A percentile compares a stretch with the other conserved stretches of the same genome.
phyloP scores from a whole-genome alignment of 2,797 vertebrate species.

The Tamandua tetradactyla region DNA sequence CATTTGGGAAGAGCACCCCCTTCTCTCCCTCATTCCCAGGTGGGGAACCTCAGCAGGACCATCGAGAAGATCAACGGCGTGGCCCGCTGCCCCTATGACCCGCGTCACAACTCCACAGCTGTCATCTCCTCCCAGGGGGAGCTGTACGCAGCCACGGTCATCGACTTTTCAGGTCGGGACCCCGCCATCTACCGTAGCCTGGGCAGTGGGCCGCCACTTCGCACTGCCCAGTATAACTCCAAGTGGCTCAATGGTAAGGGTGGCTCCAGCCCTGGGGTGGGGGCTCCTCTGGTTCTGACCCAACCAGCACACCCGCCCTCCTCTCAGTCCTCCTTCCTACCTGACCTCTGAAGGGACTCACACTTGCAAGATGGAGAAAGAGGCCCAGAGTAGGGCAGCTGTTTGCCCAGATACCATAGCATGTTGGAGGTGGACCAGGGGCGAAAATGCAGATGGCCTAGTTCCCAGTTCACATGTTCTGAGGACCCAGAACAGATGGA shows the following conservation, averaged over 20 bases:
- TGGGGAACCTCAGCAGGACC: slow-evolving; percentile 94
- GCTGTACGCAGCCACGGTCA: slow-evolving; percentile 97
- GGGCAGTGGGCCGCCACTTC: slow-evolving; percentile 94
- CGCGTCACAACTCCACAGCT: slow-evolving; percentile 97
- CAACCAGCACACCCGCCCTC: neutral
- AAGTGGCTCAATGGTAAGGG: slow-evolving; percentile 98
- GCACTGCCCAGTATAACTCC: slow-evolving; percentile 99
- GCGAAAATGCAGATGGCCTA: neutral
- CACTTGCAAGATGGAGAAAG: neutral
- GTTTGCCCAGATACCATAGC: neutral
- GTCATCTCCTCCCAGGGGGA: slow-evolving; percentile 97
- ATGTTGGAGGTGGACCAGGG: neutral
- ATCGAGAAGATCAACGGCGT: slow-evolving; percentile 96
- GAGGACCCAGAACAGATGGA: neutral
- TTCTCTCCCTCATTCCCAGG: slow-evolving; percentile 83
- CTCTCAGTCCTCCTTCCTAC: neutral
- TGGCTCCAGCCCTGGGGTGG: neutral
- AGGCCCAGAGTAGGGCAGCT: neutral
- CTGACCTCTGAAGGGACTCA: neutral
- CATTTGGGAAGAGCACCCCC: neutral
- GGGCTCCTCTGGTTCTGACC: neutral
- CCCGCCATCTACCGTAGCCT: slow-evolving; percentile 99
- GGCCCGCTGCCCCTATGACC: slow-evolving; percentile 97
- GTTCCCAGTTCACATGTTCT: neutral
- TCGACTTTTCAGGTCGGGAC: slow-evolving; percentile 98